Conservation (phyloP, 2,888 invertebrate genomes). For the Galerucella calmariensis region DNA sequence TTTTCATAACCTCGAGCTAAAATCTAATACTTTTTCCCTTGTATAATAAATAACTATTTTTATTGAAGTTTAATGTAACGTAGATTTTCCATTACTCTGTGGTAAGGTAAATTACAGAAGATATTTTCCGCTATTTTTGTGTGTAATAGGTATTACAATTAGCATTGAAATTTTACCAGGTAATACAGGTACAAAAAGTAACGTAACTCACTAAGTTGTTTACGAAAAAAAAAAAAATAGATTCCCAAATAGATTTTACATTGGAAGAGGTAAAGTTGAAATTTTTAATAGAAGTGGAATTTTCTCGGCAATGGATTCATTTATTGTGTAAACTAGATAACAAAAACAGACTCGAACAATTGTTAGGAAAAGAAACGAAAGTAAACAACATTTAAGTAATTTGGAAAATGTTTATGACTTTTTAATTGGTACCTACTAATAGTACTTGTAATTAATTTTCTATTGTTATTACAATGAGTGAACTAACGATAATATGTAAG, state of each 20-base stretch:
- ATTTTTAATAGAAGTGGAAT: not conserved
- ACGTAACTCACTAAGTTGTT: no score
- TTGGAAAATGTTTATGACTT: slow-evolving; percentile 37
- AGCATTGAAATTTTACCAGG: no score
- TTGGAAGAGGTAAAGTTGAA: no score
- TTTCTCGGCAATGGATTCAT: not conserved
- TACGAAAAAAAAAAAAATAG: no score
- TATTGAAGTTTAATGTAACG: not conserved
- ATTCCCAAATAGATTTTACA: no score
- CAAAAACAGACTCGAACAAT: no score
- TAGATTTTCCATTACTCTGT: not conserved
- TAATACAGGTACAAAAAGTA: no score
- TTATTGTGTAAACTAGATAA: not conserved
- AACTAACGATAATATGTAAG: not conserved
- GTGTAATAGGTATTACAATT: no score
- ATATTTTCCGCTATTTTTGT: not conserved
- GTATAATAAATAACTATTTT: no score
- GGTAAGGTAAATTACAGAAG: not conserved
- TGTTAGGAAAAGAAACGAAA: not conserved
- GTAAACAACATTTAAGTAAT: slow-evolving; percentile 6
- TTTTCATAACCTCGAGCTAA: no score
- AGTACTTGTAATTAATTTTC: slow-evolving; percentile 14
- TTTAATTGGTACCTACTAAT: slow-evolving; percentile 35
- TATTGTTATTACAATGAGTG: slow-evolving; percentile 6
- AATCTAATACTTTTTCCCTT: no score